These are phyloP conservation scores for Bovichtus diacanthus DNA, from an alignment of 2,797 vertebrate species.

Conservation along the genomic window DNA sequence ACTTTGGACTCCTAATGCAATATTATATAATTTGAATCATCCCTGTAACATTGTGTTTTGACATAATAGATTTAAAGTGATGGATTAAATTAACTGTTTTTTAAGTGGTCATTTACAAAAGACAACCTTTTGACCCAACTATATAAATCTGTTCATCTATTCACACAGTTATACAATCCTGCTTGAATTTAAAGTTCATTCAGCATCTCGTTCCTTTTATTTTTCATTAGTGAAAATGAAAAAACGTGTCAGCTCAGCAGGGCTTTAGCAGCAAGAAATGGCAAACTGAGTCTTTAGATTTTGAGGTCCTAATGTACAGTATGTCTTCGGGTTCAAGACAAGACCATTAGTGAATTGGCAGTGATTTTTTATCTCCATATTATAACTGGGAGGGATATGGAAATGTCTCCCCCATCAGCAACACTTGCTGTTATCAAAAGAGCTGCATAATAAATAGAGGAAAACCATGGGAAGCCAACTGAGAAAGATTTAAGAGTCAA, in stretches of 20 bases:
- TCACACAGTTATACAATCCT: conserved; percentile 1
- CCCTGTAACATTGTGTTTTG: not conserved
- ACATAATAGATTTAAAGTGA: conserved; percentile 2
- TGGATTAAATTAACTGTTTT: not conserved
- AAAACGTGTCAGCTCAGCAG: conserved; percentile 59
- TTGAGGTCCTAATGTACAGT: conserved; percentile 35
- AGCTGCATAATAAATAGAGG: conserved; percentile 29
- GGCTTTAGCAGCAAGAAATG: conserved; percentile 37
- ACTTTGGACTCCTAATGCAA: conserved; percentile 8
- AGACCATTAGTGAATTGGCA: conserved; percentile 43
- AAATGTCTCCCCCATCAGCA: conserved; percentile 25
- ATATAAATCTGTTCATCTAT: not conserved
- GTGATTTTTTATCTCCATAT: conserved; percentile 19
- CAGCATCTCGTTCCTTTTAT: conserved; percentile 18
- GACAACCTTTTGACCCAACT: not conserved
- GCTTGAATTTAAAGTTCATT: conserved; percentile 31
- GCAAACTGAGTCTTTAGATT: conserved; percentile 46
- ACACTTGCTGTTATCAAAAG: conserved; percentile 36
- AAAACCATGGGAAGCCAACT: not conserved
- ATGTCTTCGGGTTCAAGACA: conserved; percentile 43
- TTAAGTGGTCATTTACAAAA: not conserved
- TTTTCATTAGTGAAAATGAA: conserved; percentile 45
- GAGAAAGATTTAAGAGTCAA: conserved; percentile 14
- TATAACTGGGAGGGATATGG: conserved; percentile 28
- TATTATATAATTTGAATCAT: not conserved